Base-by-base conservation (phyloP, 2,797 vertebrate species). In the Neosilurus mollespiculum region DNA sequence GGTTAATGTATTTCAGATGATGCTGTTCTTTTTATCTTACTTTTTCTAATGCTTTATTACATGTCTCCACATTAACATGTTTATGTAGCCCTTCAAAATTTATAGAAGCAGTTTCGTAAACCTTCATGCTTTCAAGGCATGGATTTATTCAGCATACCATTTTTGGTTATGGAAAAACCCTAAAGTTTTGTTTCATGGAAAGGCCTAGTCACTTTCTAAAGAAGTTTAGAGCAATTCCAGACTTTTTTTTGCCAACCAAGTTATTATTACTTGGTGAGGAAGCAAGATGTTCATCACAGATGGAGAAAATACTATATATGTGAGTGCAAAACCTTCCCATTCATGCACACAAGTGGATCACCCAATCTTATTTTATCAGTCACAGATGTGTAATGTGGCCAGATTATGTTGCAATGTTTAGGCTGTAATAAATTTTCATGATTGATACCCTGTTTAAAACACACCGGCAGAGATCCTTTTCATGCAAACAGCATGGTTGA, bases 271-370 rank as follows among this genome's bases (percentile, higher is more conserved):
- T 87, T 85, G 62, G 81, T 88, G 86, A 92, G 90, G 89, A 91
- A 91, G 87, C 88, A 82, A 86, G 75, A 89, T 89, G 91, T 93
- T 90, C 88, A 88, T 84, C 84, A 82, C 84, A 84, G 86, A 84
- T 86, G 81, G 43, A 81, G 90, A 69, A 87, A 88, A 87, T 79
- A 85, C 89, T 26, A 8, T 20, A 73, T 37, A 59, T 37, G 22
- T 22, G 54, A 14, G 18, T 22, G 18, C 34, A 59, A 59, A 15
- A n/a, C 30, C 18, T 59, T 59, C 26, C 26, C 26, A 22, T 58
- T 58, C 30, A 59, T 34, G 37, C 30, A 37, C n/a, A 43, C 20
- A 77, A n/a, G 37, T n/a, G 56, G 30, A 61, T 59, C 73, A 9
- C 18, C 30, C 56, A 61, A 15, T 43, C 30, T n/a, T 77, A n/a